Conservation (phyloP, 2,888 invertebrate species). For the Marronus borbonicus region DNA sequence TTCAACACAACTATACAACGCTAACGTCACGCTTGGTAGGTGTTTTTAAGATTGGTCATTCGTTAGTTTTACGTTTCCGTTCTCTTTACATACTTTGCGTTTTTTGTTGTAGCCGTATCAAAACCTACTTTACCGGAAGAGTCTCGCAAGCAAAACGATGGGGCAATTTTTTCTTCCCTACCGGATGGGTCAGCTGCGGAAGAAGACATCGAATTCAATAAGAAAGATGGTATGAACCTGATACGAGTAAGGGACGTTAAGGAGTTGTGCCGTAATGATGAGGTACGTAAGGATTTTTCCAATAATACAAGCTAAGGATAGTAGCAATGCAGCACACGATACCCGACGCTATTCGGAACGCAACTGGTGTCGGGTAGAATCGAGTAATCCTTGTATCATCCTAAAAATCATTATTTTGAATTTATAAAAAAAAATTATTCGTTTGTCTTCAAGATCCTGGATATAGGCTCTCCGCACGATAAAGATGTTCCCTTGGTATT, state of each 20-base stretch:
- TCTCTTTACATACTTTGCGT: neutral
- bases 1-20: constrained; percentile 47
- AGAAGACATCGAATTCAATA: no score
- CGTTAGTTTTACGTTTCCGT: neutral
- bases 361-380: no score
- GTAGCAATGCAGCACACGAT: neutral
- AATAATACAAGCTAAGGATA: neutral
- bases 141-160: no score
- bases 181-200: no score
- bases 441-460: constrained; percentile 71
- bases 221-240: neutral
- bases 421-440: no score
- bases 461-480: constrained; percentile 79
- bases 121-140: neutral
- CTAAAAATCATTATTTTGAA: no score
- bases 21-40: neutral
- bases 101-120: neutral
- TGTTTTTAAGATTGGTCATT: neutral
- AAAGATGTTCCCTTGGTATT: constrained; percentile 79
- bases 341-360: no score
- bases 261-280: neutral
- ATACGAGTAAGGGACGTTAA: neutral
- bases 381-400: neutral
- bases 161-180: no score
- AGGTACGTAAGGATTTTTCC: constrained; percentile 29